Conservation (phyloP, 1,140 invertebrate genomes). For the Potamilus streckersoni region DNA sequence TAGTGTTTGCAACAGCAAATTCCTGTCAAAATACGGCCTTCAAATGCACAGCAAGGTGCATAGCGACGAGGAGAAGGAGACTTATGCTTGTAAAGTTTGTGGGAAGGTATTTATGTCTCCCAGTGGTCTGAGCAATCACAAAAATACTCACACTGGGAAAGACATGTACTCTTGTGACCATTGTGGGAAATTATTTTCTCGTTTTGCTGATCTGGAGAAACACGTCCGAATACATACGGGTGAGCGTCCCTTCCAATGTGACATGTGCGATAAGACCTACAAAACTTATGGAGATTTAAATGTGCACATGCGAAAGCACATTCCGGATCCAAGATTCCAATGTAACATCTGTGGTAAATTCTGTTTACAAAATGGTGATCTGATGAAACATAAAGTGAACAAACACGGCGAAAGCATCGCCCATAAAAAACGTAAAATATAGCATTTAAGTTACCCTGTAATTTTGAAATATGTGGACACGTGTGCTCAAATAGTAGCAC, state of each 20-base stretch:
- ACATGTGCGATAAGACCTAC: conserved; percentile 6
- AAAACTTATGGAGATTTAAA: neutral
- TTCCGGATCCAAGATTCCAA: too few species aligned
- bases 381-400: too few species aligned
- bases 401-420: too few species aligned
- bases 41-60: neutral
- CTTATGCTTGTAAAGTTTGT: conserved; percentile 11
- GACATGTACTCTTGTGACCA: conserved; percentile 36
- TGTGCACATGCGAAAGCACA: too few species aligned
- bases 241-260: conserved; percentile 19
- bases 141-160: conserved; percentile 39
- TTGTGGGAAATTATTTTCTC: conserved; percentile 28
- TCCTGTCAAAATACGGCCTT: neutral
- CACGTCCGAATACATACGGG: conserved; percentile 28
- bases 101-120: conserved; percentile 1
- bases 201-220: conserved; percentile 21
- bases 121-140: conserved; percentile 10
- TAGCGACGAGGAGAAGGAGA: conserved; percentile 5
- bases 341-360: too few species aligned
- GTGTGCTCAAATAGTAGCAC: too few species aligned
- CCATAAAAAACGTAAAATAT: too few species aligned
- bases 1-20: conserved; percentile 5
- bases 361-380: too few species aligned
- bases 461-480: too few species aligned
- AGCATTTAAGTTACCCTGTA: too few species aligned